Evolutionary conservation across 2,888 invertebrate genomes (phyloP).

Genomic region (Ryuthela nishihirai): DNA sequence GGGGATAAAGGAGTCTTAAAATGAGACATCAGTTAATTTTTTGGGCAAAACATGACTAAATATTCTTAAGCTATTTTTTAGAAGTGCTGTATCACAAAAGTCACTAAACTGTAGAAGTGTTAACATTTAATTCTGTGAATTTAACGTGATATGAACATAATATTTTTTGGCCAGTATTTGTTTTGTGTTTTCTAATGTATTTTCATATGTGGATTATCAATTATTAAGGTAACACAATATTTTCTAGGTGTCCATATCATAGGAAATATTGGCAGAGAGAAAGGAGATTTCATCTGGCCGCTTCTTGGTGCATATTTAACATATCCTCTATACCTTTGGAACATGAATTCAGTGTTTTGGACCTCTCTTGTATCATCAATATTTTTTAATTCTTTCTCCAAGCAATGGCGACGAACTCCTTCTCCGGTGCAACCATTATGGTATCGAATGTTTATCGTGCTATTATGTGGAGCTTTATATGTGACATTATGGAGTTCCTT

Average conservation of each 20-base stretch:
- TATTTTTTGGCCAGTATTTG: too few relatives aligned
- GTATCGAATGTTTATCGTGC: slow-evolving; percentile 61
- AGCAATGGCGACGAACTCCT: slow-evolving; percentile 70
- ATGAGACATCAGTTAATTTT: too few relatives aligned
- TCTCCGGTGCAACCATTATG: slow-evolving; percentile 52
- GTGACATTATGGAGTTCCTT: slow-evolving; percentile 70
- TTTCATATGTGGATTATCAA: too few relatives aligned
- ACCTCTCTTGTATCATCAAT: slow-evolving; percentile 57
- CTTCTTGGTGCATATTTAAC: slow-evolving; percentile 69
- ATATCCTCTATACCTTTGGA: slow-evolving; percentile 58
- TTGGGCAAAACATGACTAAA: too few relatives aligned
- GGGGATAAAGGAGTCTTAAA: too few relatives aligned
- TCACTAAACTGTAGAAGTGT: too few relatives aligned
- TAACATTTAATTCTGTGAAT: too few relatives aligned
- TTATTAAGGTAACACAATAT: too few relatives aligned
- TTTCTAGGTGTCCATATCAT: slow-evolving; percentile 78
- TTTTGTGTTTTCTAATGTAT: too few relatives aligned
- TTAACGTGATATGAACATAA: too few relatives aligned
- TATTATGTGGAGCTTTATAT: slow-evolving; percentile 64
- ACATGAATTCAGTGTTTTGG: slow-evolving; percentile 26
- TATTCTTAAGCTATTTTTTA: too few relatives aligned
- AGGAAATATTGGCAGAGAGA: slow-evolving; percentile 82
- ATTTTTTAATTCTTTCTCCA: slow-evolving; percentile 70
- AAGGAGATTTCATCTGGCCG: slow-evolving; percentile 67
- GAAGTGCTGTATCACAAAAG: too few relatives aligned